Evolutionary conservation across 2,888 invertebrate genomes (phyloP).

Genomic region (Polydrusus pterygomalis): DNA sequence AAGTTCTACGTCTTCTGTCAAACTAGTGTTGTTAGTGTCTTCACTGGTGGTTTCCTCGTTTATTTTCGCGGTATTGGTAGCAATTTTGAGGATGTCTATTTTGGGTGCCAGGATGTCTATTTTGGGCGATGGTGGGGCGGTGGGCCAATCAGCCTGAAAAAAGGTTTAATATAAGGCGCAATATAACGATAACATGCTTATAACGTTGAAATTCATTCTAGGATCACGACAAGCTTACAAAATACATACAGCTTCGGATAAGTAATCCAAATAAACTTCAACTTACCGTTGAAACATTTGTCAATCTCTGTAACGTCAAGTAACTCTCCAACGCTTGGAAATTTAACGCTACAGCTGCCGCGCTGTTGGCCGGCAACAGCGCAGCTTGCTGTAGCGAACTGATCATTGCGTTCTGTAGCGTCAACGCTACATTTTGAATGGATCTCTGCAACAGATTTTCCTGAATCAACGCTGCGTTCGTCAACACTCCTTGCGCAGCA

Average conservation of each 20-base stretch:
- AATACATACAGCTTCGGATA: no score
- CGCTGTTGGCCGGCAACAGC: conserved; percentile 86
- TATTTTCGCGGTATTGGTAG: conserved; percentile 72
- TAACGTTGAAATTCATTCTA: no score
- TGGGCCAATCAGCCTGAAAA: conserved; percentile 49
- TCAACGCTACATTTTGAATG: conserved; percentile 84
- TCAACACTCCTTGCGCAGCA: conserved; percentile 56
- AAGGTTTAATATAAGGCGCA: no score
- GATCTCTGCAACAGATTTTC: conserved; percentile 77
- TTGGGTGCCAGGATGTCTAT: conserved; percentile 69
- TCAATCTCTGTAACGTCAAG: conserved; percentile 86
- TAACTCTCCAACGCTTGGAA: conserved; percentile 91
- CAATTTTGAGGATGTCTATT: conserved; percentile 81
- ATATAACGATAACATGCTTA: no score
- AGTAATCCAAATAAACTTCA: neutral
- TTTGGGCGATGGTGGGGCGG: conserved; percentile 24
- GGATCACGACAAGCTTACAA: no score
- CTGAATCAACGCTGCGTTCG: conserved; percentile 77
- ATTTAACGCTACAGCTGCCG: conserved; percentile 89
- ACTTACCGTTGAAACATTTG: conserved; percentile 75
- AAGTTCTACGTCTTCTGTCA: conserved; percentile 79
- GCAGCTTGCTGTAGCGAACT: conserved; percentile 90
- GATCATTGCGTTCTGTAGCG: conserved; percentile 89
- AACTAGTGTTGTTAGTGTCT: conserved; percentile 66
- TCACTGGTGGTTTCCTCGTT: conserved; percentile 66